These are phyloP conservation scores for Xestia xanthographa DNA, from an alignment of 2,888 invertebrate genomes.

Conservation along the genomic window DNA sequence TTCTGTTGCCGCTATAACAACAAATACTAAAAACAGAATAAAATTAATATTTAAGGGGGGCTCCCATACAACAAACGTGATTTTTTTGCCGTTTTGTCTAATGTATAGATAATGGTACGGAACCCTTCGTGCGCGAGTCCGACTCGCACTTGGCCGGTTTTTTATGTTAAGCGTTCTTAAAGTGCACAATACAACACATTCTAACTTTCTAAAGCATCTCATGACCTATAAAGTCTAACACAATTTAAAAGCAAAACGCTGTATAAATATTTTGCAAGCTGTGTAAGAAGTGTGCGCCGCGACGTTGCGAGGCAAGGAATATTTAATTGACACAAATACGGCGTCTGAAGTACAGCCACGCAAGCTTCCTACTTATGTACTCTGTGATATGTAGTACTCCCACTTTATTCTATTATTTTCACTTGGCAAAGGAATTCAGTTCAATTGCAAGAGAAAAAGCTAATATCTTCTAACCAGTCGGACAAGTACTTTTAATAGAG, in stretches of 20 bases:
- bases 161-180: neutral
- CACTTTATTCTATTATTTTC: constrained; percentile 25
- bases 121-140: too few species aligned
- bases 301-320: constrained; percentile 34
- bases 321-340: constrained; percentile 60
- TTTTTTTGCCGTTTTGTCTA: too few species aligned
- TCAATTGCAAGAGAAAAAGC: neutral
- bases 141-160: too few species aligned
- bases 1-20: too few species aligned
- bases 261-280: constrained; percentile 44
- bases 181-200: neutral
- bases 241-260: constrained; percentile 18
- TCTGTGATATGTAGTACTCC: constrained; percentile 19
- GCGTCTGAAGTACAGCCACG: constrained; percentile 30
- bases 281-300: constrained; percentile 18
- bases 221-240: neutral
- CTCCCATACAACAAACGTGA: too few species aligned
- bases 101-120: too few species aligned
- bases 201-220: neutral
- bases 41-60: too few species aligned
- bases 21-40: too few species aligned
- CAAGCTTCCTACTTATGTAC: constrained; percentile 26
- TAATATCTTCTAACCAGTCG: neutral
- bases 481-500: neutral
- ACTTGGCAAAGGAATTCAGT: constrained; percentile 22